Percentiles rank a stretch among this genome's conserved stretches.
Evolutionary conservation across 2,888 invertebrate genomes (phyloP).

Genomic region (Epinotia nisella): DNA sequence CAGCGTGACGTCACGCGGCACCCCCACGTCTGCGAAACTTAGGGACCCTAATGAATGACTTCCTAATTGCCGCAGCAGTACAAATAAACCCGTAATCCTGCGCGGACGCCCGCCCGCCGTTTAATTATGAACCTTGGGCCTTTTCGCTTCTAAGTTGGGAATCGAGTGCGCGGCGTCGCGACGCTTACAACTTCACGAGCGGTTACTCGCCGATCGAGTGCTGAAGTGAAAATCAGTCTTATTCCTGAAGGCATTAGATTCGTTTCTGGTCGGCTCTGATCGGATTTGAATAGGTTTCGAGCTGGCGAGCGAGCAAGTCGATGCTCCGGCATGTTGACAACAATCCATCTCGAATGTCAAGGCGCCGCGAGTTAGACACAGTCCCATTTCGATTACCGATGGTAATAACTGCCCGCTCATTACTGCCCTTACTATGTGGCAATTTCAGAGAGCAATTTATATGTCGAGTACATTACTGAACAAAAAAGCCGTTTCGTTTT

Average conservation of each 20-base stretch:
- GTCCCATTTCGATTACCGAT: constrained; percentile 81
- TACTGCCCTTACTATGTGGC: constrained; percentile 56
- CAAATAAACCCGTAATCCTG: constrained; percentile 80
- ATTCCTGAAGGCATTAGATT: constrained; percentile 56
- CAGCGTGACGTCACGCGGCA: constrained; percentile 77
- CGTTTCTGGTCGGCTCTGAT: constrained; percentile 49
- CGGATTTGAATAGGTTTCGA: constrained; percentile 44
- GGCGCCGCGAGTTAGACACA: constrained; percentile 81
- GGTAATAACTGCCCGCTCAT: constrained; percentile 65
- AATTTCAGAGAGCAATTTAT: constrained; percentile 77
- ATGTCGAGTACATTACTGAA: constrained; percentile 70
- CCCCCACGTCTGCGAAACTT: constrained; percentile 84
- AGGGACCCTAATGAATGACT: constrained; percentile 85
- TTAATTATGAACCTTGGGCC: constrained; percentile 80
- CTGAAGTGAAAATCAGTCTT: constrained; percentile 62
- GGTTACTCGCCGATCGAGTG: constrained; percentile 55
- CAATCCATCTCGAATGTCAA: constrained; percentile 82
- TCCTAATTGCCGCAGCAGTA: constrained; percentile 83
- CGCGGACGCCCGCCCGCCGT: constrained; percentile 67
- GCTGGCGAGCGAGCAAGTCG: constrained; percentile 68
- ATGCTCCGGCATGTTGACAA: constrained; percentile 82
- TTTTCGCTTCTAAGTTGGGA: constrained; percentile 75
- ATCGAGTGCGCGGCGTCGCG: constrained; percentile 74
- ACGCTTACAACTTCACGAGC: constrained; percentile 67
- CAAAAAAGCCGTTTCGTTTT: constrained; percentile 68